phyloP scores from a whole-genome alignment of 2,113 vertebrate species.

The Plecturocebus donacophilus region DNA sequence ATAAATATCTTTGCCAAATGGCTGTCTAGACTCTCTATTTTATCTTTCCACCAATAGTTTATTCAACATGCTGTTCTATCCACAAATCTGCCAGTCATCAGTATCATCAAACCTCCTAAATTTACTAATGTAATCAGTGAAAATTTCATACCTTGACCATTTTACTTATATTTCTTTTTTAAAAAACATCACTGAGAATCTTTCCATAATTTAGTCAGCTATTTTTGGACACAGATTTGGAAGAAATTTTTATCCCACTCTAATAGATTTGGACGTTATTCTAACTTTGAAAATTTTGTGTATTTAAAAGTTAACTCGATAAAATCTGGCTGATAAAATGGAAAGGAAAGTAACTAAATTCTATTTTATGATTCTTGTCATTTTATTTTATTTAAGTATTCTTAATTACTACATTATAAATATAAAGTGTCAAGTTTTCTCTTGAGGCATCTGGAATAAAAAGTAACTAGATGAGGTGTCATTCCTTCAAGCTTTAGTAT shows the following conservation, averaged over 20 bases:
- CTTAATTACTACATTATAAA: not conserved
- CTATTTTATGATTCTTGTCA: not conserved
- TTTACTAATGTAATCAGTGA: not conserved
- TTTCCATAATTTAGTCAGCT: not conserved
- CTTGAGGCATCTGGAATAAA: not conserved
- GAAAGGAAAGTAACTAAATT: not conserved
- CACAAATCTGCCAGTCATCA: not conserved
- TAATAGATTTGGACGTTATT: not conserved
- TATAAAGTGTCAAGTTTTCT: not conserved
- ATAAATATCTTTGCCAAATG: not conserved
- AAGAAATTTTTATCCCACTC: not conserved
- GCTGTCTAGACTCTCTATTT: not conserved
- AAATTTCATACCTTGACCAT: not conserved
- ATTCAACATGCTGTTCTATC: not conserved
- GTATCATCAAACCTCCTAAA: not conserved
- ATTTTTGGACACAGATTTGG: not conserved
- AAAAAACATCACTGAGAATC: not conserved
- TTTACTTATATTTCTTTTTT: not conserved
- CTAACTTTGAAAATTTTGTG: not conserved
- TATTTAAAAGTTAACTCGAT: constrained; percentile 14
- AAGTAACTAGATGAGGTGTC: not conserved
- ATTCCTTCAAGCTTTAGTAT: not conserved
- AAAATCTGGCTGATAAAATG: not conserved
- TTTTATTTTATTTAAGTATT: not conserved
- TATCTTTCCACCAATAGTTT: not conserved